A percentile compares a stretch with the other conserved stretches of the same genome.
Evolutionary conservation across 2,113 vertebrate species (phyloP).

Genomic region (Sylvietta virens): DNA sequence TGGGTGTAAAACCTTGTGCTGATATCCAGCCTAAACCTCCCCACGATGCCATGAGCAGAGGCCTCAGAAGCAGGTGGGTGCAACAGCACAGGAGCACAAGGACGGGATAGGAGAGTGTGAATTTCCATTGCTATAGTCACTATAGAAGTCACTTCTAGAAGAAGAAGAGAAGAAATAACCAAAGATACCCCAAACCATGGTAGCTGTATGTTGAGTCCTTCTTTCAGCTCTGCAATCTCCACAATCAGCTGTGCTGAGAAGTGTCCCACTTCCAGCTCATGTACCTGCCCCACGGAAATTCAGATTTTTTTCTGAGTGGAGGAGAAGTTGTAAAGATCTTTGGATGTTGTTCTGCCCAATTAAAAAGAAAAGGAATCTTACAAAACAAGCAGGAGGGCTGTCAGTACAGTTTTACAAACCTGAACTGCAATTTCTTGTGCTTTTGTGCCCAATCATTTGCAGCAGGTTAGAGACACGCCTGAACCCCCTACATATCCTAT

Average conservation of each 20-base stretch:
- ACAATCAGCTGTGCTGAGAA: not conserved
- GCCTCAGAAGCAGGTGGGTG: not conserved
- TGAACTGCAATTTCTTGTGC: not conserved
- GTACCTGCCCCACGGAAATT: not conserved
- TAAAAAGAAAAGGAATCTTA: not conserved
- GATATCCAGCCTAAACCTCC: not conserved
- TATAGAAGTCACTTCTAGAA: not conserved
- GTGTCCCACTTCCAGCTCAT: not conserved
- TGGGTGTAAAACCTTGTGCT: not conserved
- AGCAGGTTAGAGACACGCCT: not conserved
- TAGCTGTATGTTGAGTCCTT: not conserved
- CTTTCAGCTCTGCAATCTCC: not conserved
- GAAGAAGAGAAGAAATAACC: not conserved
- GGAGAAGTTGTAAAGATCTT: not conserved
- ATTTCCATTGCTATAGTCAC: not conserved
- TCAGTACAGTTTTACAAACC: not conserved
- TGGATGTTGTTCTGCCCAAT: not conserved
- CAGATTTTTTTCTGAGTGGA: not conserved
- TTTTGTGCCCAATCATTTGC: not conserved
- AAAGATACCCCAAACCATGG: not conserved
- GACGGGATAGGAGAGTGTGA: fast-evolving
- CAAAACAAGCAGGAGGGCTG: not conserved
- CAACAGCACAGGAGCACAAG: not conserved
- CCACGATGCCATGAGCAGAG: fast-evolving
- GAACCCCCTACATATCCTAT: not conserved